A percentile compares a stretch with the other conserved stretches of the same genome.
These are phyloP conservation scores for Plebejus melissa DNA, from an alignment of 2,888 invertebrate species.

Conservation along the genomic window DNA sequence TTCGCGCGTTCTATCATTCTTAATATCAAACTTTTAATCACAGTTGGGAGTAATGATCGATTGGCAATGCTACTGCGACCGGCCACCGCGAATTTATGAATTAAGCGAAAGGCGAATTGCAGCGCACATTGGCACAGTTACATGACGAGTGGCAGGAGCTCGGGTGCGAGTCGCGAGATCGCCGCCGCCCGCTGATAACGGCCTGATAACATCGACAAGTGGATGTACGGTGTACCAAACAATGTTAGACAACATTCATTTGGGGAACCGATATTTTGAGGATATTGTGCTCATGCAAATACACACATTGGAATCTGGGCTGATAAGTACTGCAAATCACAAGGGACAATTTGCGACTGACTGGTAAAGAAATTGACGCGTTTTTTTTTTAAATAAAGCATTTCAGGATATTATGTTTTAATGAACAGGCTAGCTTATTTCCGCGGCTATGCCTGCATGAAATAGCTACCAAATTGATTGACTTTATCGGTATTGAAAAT, in stretches of 20 bases:
- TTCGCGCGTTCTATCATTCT: conserved; percentile 10
- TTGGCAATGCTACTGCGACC: conserved; percentile 55
- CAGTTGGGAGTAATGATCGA: conserved; percentile 42
- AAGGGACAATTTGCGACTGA: not conserved
- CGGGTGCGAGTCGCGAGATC: conserved; percentile 67
- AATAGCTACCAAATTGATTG: too few species aligned
- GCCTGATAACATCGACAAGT: conserved; percentile 51
- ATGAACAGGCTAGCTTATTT: too few species aligned
- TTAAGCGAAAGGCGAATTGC: conserved; percentile 66
- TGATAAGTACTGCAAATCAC: not conserved
- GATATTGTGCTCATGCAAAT: not conserved
- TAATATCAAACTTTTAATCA: not conserved
- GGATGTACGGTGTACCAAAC: conserved; percentile 35
- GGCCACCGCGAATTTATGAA: conserved; percentile 46
- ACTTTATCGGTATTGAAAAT: too few species aligned
- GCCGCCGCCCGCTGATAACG: conserved; percentile 63
- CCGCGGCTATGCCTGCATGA: too few species aligned
- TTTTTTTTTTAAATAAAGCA: too few species aligned
- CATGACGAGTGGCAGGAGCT: conserved; percentile 65
- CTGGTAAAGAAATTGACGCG: too few species aligned
- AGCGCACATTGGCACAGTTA: conserved; percentile 68
- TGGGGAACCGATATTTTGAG: not conserved
- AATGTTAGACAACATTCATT: conserved; percentile 37
- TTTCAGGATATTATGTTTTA: too few species aligned
- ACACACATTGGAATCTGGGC: not conserved